Evolutionary conservation across 2,888 invertebrate species (phyloP).

Genomic region (Nebria brevicollis): DNA sequence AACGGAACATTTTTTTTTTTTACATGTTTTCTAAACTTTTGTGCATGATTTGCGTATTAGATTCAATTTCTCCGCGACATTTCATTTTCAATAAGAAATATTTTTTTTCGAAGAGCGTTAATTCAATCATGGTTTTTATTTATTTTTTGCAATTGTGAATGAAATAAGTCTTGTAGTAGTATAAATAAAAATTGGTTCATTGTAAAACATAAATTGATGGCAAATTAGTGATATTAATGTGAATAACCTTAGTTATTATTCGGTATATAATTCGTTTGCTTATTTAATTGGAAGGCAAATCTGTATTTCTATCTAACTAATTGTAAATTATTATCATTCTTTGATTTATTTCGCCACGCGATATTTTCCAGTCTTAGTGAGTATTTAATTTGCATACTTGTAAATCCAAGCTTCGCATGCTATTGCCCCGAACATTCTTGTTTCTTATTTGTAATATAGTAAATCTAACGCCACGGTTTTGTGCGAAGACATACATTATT

Average conservation of each 20-base stretch:
- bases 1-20: not conserved
- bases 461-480: conserved; percentile 3
- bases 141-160: not conserved
- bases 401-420: conserved; percentile 14
- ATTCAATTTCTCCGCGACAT: no score
- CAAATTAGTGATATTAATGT: conserved; percentile 6
- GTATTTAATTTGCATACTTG: conserved; percentile 28
- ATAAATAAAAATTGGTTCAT: not conserved
- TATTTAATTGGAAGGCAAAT: conserved; percentile 52
- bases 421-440: conserved; percentile 12
- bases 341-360: conserved; percentile 52
- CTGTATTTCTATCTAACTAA: conserved; percentile 53
- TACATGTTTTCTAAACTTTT: no score
- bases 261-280: conserved; percentile 19
- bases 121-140: not conserved
- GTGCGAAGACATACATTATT: not conserved
- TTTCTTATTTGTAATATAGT: conserved; percentile 16
- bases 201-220: not conserved
- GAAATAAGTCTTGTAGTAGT: not conserved
- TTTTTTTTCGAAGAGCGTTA: no score
- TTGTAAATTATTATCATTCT: conserved; percentile 54
- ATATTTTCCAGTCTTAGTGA: conserved; percentile 46
- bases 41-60: no score
- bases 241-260: not conserved
- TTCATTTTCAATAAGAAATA: no score